Base-by-base conservation (phyloP, 2,797 vertebrate species). In the Huso huso region DNA sequence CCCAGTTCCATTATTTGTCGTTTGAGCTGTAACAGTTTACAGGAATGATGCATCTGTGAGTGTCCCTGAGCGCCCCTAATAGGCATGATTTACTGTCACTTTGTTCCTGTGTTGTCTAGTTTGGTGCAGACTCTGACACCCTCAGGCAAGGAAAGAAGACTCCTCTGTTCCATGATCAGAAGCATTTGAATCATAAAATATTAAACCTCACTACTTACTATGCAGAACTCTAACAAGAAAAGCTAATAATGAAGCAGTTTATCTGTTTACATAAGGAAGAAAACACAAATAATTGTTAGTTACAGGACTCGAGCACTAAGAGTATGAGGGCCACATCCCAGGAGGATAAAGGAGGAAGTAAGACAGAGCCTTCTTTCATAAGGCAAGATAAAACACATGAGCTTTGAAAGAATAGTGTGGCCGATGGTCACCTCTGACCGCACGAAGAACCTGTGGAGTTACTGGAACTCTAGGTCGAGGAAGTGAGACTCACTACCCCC, bases 231-330 rank as follows among this genome's bases (percentile, higher is more conserved):
- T 64, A 63, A 23, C n/a, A 48, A 63, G 57, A 18, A 63, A 66
- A 48, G 48, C 61, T 61, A 68, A 71, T 48, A 70, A 66, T 59
- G 49, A 69, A 61, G 50, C 37, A 63, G 37, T 10, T 48, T 63
- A 51, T 12, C n/a, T 10, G 6, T 13, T 48, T 62, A 63, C 51
- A 66, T 66, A n/a, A n/a, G n/a, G n/a, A n/a, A n/a, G n/a, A n/a
- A n/a, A n/a, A n/a, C n/a, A n/a, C n/a, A n/a, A n/a, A n/a, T n/a
- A n/a, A n/a, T n/a, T n/a, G n/a, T n/a, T n/a, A n/a, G n/a, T n/a
- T n/a, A n/a, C n/a, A n/a, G n/a, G 60, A 51, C 51, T 10, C n/a
- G n/a, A n/a, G n/a, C n/a, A n/a, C n/a, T n/a, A n/a, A n/a, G n/a
- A n/a, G n/a, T n/a, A n/a, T n/a, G n/a, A n/a, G n/a, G n/a, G n/a